phyloP scores from a whole-genome alignment of 1,140 invertebrate species.

The Heliothis virescens region DNA sequence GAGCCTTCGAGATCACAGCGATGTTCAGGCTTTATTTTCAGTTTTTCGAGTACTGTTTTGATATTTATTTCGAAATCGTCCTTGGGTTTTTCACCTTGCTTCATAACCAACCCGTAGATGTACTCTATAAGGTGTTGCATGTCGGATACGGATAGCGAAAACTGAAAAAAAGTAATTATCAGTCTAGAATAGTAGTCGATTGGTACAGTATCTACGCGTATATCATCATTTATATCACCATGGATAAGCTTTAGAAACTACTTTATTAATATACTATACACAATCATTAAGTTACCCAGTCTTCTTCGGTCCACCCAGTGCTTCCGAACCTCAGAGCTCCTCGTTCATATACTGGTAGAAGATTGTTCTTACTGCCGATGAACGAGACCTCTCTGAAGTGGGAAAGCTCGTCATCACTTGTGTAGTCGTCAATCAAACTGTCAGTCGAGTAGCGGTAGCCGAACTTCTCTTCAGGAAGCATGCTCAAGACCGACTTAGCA shows the following conservation, averaged over 20 bases:
- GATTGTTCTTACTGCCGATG: conserved; percentile 87
- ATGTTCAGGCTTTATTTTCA: conserved; percentile 86
- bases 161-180: conserved; percentile 58
- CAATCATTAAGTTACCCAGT: too few relatives aligned
- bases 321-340: conserved; percentile 71
- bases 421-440: conserved; percentile 73
- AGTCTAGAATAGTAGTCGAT: neutral
- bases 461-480: conserved; percentile 87
- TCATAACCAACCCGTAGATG: conserved; percentile 66
- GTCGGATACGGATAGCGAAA: conserved; percentile 83
- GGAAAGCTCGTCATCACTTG: conserved; percentile 79
- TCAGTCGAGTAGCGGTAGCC: conserved; percentile 85
- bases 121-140: conserved; percentile 81
- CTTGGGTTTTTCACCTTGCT: conserved; percentile 41
- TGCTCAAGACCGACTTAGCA: conserved; percentile 85
- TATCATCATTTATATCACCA: conserved; percentile 45
- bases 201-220: conserved; percentile 62
- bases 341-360: conserved; percentile 84
- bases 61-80: conserved; percentile 73
- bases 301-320: conserved; percentile 64
- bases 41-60: conserved; percentile 85
- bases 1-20: conserved; percentile 87
- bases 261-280: too few relatives aligned
- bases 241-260: conserved; percentile 64
- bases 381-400: conserved; percentile 73